Conservation (phyloP, 1,140 invertebrate genomes). For the Diprion similis region DNA sequence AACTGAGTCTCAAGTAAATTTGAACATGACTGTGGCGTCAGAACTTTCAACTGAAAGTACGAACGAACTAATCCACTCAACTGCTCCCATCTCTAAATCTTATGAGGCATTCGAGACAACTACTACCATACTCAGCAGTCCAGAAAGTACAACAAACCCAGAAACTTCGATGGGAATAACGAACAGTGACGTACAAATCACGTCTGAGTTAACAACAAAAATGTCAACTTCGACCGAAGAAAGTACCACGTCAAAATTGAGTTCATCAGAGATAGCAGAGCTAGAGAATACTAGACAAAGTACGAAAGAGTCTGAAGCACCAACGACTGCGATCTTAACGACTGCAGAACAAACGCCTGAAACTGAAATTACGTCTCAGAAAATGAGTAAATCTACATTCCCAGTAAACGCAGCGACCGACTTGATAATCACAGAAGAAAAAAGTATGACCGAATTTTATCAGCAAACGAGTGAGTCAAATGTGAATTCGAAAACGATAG, state of each 20-base stretch:
- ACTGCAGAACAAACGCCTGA: too few species aligned
- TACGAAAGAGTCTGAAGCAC: too few species aligned
- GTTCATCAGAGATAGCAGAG: too few species aligned
- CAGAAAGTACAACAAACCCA: too few species aligned
- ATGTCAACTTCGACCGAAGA: conserved; percentile 4
- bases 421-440: conserved; percentile 6
- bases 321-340: too few species aligned
- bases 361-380: too few species aligned
- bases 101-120: too few species aligned
- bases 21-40: not conserved
- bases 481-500: not conserved
- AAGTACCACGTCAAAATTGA: not conserved
- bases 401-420: not conserved
- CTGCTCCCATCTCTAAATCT: not conserved
- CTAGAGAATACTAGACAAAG: too few species aligned
- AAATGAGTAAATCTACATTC: not conserved
- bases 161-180: not conserved
- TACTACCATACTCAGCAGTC: too few species aligned
- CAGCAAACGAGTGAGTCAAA: not conserved
- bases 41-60: too few species aligned
- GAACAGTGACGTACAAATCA: not conserved
- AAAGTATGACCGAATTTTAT: not conserved
- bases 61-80: not conserved
- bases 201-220: not conserved
- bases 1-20: not conserved